These are phyloP conservation scores for Theretra japonica DNA, from an alignment of 2,888 invertebrate species.

Conservation along the genomic window DNA sequence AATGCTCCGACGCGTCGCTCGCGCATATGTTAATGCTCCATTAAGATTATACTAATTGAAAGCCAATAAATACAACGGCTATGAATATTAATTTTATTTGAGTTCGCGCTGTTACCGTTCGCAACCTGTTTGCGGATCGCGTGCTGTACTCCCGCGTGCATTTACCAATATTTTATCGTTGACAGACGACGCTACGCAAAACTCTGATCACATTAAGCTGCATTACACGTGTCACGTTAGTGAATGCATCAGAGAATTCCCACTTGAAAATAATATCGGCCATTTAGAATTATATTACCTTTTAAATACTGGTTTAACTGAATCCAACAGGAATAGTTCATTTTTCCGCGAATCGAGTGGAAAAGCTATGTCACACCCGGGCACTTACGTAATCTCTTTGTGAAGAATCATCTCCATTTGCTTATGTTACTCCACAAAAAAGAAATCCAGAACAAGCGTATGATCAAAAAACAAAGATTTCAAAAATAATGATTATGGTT, in stretches of 20 bases:
- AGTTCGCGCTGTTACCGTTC: constrained; percentile 64
- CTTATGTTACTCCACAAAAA: too few relatives aligned
- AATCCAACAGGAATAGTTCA: too few relatives aligned
- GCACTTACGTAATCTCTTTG: too few relatives aligned
- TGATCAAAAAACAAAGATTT: too few relatives aligned
- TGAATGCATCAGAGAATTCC: background rate
- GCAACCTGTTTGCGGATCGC: constrained; percentile 62
- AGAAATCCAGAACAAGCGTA: too few relatives aligned
- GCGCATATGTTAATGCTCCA: constrained; percentile 82
- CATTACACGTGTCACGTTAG: background rate
- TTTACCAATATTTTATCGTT: constrained; percentile 42
- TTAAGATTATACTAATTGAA: constrained; percentile 85
- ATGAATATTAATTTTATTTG: constrained; percentile 85
- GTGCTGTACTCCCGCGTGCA: constrained; percentile 58
- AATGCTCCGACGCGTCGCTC: constrained; percentile 71
- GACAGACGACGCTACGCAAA: constrained; percentile 34
- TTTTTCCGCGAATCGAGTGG: too few relatives aligned
- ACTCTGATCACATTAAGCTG: constrained; percentile 19
- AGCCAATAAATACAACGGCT: constrained; percentile 85
- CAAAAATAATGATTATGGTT: too few relatives aligned
- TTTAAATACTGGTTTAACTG: too few relatives aligned
- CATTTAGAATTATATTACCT: too few relatives aligned
- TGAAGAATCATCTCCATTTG: too few relatives aligned
- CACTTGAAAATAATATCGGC: background rate
- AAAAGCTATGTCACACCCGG: too few relatives aligned